Conservation (phyloP, 2,113 vertebrate genomes). For the Ginglymostoma cirratum region DNA sequence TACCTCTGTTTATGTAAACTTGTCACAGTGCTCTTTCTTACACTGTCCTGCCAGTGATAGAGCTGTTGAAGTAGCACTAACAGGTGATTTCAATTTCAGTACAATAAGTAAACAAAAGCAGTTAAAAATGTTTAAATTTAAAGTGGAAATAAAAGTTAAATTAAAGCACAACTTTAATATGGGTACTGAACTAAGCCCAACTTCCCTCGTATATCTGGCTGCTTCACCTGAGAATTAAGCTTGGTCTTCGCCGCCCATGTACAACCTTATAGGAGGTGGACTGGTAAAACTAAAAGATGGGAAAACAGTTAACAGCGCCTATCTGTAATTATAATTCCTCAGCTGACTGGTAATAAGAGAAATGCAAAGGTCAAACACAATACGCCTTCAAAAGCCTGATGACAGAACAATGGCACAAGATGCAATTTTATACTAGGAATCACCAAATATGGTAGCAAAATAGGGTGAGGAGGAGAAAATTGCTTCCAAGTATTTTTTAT, state of each 20-base stretch:
- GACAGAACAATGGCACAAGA: slow-evolving; percentile 28
- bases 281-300: background rate
- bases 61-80: background rate
- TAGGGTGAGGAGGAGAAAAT: background rate
- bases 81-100: background rate
- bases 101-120: background rate
- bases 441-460: slow-evolving; percentile 33
- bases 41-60: background rate
- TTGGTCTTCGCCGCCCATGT: background rate
- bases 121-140: background rate
- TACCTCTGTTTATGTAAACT: background rate
- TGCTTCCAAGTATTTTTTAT: background rate
- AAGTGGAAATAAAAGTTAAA: background rate
- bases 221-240: background rate
- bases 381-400: background rate
- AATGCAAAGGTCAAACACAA: background rate
- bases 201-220: background rate
- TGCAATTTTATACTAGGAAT: background rate
- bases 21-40: background rate
- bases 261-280: background rate
- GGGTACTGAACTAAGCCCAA: background rate
- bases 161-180: background rate
- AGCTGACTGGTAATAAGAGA: background rate
- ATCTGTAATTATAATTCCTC: background rate
- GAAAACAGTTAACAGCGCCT: slow-evolving; percentile 4